Evolutionary conservation across 1,140 invertebrate species (phyloP).

Genomic region (Propsilocerus akamusi): DNA sequence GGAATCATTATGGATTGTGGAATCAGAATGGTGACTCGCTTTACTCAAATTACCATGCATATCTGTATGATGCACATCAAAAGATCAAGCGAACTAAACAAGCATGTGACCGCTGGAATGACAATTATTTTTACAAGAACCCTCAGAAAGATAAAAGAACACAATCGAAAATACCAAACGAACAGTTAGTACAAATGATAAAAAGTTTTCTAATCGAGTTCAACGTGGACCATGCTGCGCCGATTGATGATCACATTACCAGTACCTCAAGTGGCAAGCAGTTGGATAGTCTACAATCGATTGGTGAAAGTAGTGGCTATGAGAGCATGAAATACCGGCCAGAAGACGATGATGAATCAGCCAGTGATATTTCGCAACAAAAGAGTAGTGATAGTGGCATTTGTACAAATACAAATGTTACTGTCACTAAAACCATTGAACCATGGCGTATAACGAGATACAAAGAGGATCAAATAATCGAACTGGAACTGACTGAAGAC

Average conservation of each 20-base stretch:
- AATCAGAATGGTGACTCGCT: slow-evolving; percentile 29
- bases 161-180: slow-evolving; percentile 13
- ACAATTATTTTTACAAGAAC: slow-evolving; percentile 21
- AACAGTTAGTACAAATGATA: slow-evolving; percentile 12
- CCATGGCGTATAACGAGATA: slow-evolving; percentile 24
- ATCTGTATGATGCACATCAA: slow-evolving; percentile 60
- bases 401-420: slow-evolving; percentile 10
- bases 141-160: slow-evolving; percentile 13
- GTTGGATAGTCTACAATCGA: slow-evolving; percentile 42
- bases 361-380: slow-evolving; percentile 11
- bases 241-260: neutral
- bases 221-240: neutral
- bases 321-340: slow-evolving; percentile 56
- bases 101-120: slow-evolving; percentile 56
- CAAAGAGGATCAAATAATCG: slow-evolving; percentile 18
- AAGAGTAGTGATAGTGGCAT: slow-evolving; percentile 5
- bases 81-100: slow-evolving; percentile 50
- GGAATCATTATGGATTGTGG: slow-evolving; percentile 30
- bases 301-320: slow-evolving; percentile 67
- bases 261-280: slow-evolving; percentile 15
- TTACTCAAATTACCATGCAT: slow-evolving; percentile 64
- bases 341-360: slow-evolving; percentile 27
- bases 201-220: slow-evolving; percentile 21
- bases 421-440: slow-evolving; percentile 10
- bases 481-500: slow-evolving; percentile 26